Base-by-base conservation (phyloP, 2,888 invertebrate genomes). In the Apomyelois bistriatella region DNA sequence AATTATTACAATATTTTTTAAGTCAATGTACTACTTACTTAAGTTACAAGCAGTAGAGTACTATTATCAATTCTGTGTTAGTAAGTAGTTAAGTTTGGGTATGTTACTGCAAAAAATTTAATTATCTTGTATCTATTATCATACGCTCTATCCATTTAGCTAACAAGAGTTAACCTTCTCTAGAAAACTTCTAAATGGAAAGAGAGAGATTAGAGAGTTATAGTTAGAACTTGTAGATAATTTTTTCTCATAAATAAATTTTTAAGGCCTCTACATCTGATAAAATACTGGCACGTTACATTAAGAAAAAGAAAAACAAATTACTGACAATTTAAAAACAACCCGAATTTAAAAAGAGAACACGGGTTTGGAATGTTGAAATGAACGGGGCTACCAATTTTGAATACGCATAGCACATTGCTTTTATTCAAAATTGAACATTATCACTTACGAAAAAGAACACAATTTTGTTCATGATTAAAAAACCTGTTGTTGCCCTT, bases 291-390 rank as follows among this genome's bases (percentile, higher is more conserved):
- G 68, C 69, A 66, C 58, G 64, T 66, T 58, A 56, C 59, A 65
- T 62, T 38, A 38, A 13, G 8, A 38, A 35, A 72, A 68, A 79
- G 65, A 71, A 81, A 80, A 81, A 79, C 74, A 81, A 81, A 82
- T 77, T 75, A 61, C 76, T 66, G 70, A 82, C 82, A 81, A 83
- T 83, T 86, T 82, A 81, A 81, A 82, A 84, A 82, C 70, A 75
- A 76, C 76, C 78, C 70, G 72, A 79, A 77, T 83, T 82, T 72
- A 81, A 85, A 85, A 87, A 83, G 73, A 75, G 79, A 83, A 81
- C 78, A 74, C 64, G 66, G 64, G 59, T 58, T 55, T 65, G 85
- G 88, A 89, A 88, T 89, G 84, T 87, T 77, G 85, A 80, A 83
- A 80, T 64, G 72, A 76, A 77, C 66, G 68, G 62, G 84, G 85